phyloP scores from a whole-genome alignment of 2,888 invertebrate genomes.

The Seira ritae region DNA sequence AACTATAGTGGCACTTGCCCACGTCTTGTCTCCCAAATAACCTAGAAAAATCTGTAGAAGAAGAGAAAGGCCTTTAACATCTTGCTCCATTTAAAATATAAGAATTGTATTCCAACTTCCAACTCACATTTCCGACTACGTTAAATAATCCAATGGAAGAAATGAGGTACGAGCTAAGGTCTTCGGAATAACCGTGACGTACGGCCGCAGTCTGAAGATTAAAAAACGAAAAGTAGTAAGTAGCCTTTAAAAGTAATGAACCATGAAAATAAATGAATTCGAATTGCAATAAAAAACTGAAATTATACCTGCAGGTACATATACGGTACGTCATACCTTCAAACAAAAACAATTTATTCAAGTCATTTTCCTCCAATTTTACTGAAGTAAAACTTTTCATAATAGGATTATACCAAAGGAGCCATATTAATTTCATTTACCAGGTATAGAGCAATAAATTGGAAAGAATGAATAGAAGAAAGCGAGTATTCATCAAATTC shows the following conservation, averaged over 20 bases:
- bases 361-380: too few species aligned
- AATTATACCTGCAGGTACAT: slow-evolving; percentile 85
- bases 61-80: neutral
- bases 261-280: too few species aligned
- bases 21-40: slow-evolving; percentile 90
- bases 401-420: too few species aligned
- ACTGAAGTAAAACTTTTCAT: too few species aligned
- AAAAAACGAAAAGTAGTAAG: too few species aligned
- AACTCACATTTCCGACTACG: slow-evolving; percentile 90
- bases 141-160: slow-evolving; percentile 93
- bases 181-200: slow-evolving; percentile 82
- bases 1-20: slow-evolving; percentile 87
- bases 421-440: slow-evolving; percentile 74
- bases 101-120: slow-evolving; percentile 38
- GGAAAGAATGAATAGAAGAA: slow-evolving; percentile 87
- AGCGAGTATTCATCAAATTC: slow-evolving; percentile 87
- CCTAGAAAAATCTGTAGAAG: slow-evolving; percentile 84
- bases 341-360: slow-evolving; percentile 70
- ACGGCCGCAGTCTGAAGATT: slow-evolving; percentile 85
- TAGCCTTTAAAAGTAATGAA: too few species aligned
- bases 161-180: slow-evolving; percentile 86
- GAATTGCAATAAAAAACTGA: too few species aligned
- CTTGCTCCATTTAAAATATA: neutral
- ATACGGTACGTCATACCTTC: slow-evolving; percentile 91
- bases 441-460: slow-evolving; percentile 93